Evolutionary conservation across 2,888 invertebrate genomes (phyloP), one percentile per base, ranked within the genome.

Genomic region (Pterostichus madidus): DNA sequence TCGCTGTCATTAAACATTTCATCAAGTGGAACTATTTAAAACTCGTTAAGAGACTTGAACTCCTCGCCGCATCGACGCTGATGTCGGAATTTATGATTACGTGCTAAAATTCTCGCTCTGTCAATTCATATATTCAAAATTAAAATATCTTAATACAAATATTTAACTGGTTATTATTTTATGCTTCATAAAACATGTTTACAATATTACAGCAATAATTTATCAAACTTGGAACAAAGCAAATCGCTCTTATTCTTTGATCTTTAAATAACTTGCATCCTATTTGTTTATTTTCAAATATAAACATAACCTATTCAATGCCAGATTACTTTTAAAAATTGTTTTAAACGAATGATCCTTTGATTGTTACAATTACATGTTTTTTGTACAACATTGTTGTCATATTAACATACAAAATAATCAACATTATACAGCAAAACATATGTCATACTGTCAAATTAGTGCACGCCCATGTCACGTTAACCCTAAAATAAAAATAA

Each of bases 401-500:
- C 15, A 64, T 10, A 49, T 49, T n/a, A 4, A 13, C 11, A 49
- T 49, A 13, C 8, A 44, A 71, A 44, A 39, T 39, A 71, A 17
- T 71, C 31, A 68, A 46, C n/a, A 79, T 39, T 39, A 83, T 75
- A 64, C 52, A 46, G 68, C 39, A 79, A 77, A 84, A 81, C 49
- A 75, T 68, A 75, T 81, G 75, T 68, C 44, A 75, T 59, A 31
- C 59, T 75, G 61, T 81, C 61, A 75, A 32, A 80, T 75, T 24
- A 53, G 81, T 81, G 81, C 75, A 81, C 81, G 81, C 81, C 81
- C 81, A 81, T 75, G 24, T 61, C 46, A 64, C 32, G 35, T 46
- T 81, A 81, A 81, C 75, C 83, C 56, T 77, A 81, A 76, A 84
- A 24, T 68, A 71, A 71, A 81, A 84, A 84, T 79, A 78, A 56